Evolutionary conservation across 2,113 vertebrate genomes (phyloP).

Genomic region (Sterna hirundo): DNA sequence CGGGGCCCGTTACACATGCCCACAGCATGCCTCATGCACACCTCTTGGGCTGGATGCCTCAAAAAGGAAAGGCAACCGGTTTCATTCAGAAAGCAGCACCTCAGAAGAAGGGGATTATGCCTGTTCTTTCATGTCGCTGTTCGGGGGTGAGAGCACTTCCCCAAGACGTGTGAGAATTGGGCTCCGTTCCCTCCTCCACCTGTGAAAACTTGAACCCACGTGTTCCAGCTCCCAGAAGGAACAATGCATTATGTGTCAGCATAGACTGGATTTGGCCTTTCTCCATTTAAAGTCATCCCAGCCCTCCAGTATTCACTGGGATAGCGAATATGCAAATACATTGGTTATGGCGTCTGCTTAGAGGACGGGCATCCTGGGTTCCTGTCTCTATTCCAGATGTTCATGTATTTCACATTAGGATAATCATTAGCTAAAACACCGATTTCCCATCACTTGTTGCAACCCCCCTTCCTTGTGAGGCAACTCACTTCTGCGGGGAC

Average conservation of each 20-base stretch:
- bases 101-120: not conserved
- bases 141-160: not conserved
- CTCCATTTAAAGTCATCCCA: not conserved
- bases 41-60: not conserved
- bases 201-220: not conserved
- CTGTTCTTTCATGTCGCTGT: not conserved
- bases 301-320: not conserved
- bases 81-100: not conserved
- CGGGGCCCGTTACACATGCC: not conserved
- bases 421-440: not conserved
- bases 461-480: not conserved
- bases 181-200: not conserved
- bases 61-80: not conserved
- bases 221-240: not conserved
- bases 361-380: not conserved
- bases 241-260: not conserved
- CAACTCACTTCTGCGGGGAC: not conserved
- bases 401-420: not conserved
- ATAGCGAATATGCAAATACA: not conserved
- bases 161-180: fast-evolving
- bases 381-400: not conserved
- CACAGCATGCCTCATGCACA: not conserved
- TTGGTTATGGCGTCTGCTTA: not conserved
- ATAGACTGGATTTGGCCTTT: not conserved
- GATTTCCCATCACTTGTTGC: not conserved